Evolutionary conservation across 2,888 invertebrate species (phyloP).

Genomic region (Drosophila stalkeri): DNA sequence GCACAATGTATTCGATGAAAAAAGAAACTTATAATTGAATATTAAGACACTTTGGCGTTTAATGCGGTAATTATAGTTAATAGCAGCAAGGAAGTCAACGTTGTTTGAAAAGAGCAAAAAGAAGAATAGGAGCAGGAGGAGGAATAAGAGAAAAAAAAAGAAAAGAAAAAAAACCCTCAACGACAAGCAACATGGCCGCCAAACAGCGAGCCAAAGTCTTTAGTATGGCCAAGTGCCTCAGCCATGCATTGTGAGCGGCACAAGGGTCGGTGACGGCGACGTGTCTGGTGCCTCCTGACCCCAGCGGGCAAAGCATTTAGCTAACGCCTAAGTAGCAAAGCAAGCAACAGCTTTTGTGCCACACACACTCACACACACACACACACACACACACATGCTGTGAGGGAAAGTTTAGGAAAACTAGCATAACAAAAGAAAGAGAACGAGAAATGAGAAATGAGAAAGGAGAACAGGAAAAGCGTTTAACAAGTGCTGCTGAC

Average conservation of each 20-base stretch:
- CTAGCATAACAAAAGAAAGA: conserved; percentile 47
- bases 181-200: conserved; percentile 21
- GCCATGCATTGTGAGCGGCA: conserved; percentile 23
- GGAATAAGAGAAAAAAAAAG: too few species aligned
- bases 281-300: conserved; percentile 19
- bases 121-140: background rate
- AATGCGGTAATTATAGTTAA: conserved; percentile 81
- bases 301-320: conserved; percentile 74
- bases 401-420: conserved; percentile 60
- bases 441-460: too few species aligned
- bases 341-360: conserved; percentile 76
- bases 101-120: conserved; percentile 38
- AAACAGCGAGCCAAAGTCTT: conserved; percentile 31
- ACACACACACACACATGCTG: conserved; percentile 4
- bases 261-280: background rate
- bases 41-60: conserved; percentile 82
- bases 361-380: conserved; percentile 27
- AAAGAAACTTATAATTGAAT: conserved; percentile 77
- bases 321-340: conserved; percentile 72
- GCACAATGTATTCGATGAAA: conserved; percentile 30
- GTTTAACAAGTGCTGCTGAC: conserved; percentile 69
- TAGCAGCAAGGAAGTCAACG: conserved; percentile 72
- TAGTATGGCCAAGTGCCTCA: conserved; percentile 32
- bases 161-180: conserved; percentile 21
- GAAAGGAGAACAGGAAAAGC: conserved; percentile 43